Evolutionary conservation across 2,113 vertebrate species (phyloP).

Genomic region (Ophthalmotilapia sp.): DNA sequence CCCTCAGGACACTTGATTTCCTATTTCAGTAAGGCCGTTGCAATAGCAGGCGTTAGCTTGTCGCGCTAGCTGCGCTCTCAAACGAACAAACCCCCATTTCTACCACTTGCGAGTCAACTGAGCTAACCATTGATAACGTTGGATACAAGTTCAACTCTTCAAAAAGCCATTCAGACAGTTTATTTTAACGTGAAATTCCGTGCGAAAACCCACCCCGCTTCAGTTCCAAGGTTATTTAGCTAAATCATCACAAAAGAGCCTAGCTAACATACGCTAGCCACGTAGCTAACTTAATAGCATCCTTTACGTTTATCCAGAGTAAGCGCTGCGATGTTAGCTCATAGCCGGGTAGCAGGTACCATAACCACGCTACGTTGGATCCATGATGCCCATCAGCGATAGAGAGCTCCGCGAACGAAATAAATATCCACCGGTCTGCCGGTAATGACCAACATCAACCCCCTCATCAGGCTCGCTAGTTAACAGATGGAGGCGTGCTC

Average conservation of each 20-base stretch:
- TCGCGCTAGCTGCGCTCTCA: constrained; percentile 17
- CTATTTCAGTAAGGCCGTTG: constrained; percentile 57
- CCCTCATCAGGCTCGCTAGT: neutral
- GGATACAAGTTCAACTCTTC: neutral
- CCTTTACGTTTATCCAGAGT: constrained; percentile 6
- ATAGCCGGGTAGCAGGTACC: constrained; percentile 35
- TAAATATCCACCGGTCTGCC: neutral
- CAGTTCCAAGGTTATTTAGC: constrained; percentile 61
- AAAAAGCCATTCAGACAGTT: neutral
- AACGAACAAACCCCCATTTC: constrained; percentile 34
- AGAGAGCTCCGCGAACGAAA: neutral
- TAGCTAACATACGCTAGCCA: constrained; percentile 37
- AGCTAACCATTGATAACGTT: neutral
- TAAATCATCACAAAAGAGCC: constrained; percentile 59
- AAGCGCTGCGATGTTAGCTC: constrained; percentile 36
- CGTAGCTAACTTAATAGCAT: constrained; percentile 49
- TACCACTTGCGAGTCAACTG: neutral
- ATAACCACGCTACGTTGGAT: constrained; percentile 18
- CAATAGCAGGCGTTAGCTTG: constrained; percentile 24
- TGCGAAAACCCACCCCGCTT: neutral
- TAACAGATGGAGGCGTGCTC: constrained; percentile 44
- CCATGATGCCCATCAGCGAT: neutral
- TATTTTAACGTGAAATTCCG: neutral
- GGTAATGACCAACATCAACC: neutral
- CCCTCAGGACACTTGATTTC: constrained; percentile 23